Evolutionary conservation across 2,113 vertebrate genomes (phyloP).

Genomic region (Tachycineta bicolor): DNA sequence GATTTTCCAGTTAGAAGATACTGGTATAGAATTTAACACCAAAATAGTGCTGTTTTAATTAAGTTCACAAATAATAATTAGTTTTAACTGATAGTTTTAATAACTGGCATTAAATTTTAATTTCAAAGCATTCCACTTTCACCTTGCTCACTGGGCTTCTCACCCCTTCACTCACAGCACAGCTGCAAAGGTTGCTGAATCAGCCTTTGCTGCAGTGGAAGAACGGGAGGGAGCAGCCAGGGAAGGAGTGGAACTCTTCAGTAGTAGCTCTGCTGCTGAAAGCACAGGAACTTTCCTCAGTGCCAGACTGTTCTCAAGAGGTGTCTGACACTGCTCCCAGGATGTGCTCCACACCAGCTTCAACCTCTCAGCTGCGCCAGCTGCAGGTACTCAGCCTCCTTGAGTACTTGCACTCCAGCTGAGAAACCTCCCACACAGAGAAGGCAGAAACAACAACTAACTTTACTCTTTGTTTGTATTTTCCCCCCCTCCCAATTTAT

Average conservation of each 20-base stretch:
- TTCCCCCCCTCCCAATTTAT: neutral
- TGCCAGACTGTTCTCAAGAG: neutral
- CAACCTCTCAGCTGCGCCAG: neutral
- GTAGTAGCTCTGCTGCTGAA: neutral
- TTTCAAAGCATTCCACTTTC: neutral
- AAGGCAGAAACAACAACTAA: neutral
- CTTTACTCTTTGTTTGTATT: neutral
- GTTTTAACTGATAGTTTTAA: neutral
- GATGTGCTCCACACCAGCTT: neutral
- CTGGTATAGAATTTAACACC: neutral
- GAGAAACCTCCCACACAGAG: neutral
- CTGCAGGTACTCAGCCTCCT: neutral
- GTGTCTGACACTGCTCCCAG: neutral
- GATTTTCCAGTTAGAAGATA: neutral
- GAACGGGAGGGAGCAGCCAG: neutral
- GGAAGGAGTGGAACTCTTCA: neutral
- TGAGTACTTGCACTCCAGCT: neutral
- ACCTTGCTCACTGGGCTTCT: neutral
- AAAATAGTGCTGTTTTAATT: neutral
- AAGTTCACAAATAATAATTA: neutral
- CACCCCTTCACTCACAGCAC: neutral
- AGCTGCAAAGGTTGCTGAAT: neutral
- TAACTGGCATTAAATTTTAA: neutral
- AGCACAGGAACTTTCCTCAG: neutral
- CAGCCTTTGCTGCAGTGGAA: neutral